phyloP scores from a whole-genome alignment of 2,113 vertebrate species.

The Lethenteron camtschaticum region DNA sequence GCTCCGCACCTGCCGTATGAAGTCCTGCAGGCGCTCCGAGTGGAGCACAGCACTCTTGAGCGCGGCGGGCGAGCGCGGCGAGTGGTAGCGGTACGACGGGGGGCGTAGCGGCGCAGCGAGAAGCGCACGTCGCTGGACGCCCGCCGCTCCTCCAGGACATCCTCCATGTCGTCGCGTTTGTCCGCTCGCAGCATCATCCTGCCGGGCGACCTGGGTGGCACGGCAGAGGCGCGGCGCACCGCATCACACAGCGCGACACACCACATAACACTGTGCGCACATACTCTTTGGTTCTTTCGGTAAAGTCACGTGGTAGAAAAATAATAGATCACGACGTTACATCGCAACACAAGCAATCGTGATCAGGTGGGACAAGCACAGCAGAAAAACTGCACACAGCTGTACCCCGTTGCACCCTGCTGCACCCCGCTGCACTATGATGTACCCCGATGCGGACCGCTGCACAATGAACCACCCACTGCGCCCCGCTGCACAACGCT shows the following conservation, averaged over 20 bases:
- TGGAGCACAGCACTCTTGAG: constrained; percentile 50
- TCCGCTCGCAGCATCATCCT: constrained; percentile 17
- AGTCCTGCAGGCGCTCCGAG: constrained; percentile 49
- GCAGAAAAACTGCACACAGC: too few relatives aligned
- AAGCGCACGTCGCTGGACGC: constrained; percentile 68
- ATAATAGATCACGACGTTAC: background rate
- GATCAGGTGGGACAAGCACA: too few relatives aligned
- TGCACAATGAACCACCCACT: too few relatives aligned
- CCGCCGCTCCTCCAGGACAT: constrained; percentile 65
- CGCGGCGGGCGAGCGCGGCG: constrained; percentile 33
- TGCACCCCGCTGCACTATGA: too few relatives aligned
- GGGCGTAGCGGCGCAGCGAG: constrained; percentile 58
- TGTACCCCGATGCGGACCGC: too few relatives aligned
- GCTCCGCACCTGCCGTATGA: constrained; percentile 45
- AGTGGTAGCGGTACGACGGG: constrained; percentile 44
- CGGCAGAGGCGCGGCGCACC: background rate
- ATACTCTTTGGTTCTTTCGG: too few relatives aligned
- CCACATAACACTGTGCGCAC: background rate
- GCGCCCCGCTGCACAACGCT: too few relatives aligned
- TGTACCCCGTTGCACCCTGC: too few relatives aligned
- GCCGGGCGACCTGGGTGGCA: background rate
- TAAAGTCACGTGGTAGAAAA: background rate
- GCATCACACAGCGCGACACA: background rate
- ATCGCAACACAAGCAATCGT: background rate
- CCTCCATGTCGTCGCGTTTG: constrained; percentile 80